Evolutionary conservation across 2,113 vertebrate genomes (phyloP).

Genomic region (Oriolus oriolus): DNA sequence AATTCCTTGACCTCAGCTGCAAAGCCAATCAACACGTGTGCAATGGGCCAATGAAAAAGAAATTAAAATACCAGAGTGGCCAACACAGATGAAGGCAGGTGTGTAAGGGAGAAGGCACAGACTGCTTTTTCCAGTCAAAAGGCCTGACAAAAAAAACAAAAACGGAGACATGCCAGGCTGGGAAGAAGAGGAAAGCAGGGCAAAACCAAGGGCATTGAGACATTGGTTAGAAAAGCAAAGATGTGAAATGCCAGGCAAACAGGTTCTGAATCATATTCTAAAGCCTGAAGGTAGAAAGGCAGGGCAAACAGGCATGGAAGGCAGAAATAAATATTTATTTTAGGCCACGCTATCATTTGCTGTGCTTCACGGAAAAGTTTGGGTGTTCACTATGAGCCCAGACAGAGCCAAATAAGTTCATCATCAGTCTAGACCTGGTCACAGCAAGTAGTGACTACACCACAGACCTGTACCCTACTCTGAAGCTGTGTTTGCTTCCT

Average conservation of each 20-base stretch:
- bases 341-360: not conserved
- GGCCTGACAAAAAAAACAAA: not conserved
- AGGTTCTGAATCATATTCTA: conserved; percentile 33
- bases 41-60: conserved; percentile 25
- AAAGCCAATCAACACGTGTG: not conserved
- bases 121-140: conserved; percentile 29
- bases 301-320: not conserved
- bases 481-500: not conserved
- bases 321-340: conserved; percentile 44
- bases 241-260: conserved; percentile 44
- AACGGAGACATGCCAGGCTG: not conserved
- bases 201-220: not conserved
- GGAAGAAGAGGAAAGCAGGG: not conserved
- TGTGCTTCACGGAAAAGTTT: not conserved
- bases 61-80: conserved; percentile 21
- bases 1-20: conserved; percentile 60
- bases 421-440: conserved; percentile 23
- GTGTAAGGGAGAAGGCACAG: not conserved
- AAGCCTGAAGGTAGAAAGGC: not conserved
- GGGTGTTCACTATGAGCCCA: not conserved
- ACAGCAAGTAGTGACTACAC: not conserved
- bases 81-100: conserved; percentile 27
- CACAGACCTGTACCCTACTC: not conserved
- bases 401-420: conserved; percentile 24
- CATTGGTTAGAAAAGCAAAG: conserved; percentile 42